Evolutionary conservation across 2,113 vertebrate species (phyloP).

Genomic region (Alaudala cheleensis): DNA sequence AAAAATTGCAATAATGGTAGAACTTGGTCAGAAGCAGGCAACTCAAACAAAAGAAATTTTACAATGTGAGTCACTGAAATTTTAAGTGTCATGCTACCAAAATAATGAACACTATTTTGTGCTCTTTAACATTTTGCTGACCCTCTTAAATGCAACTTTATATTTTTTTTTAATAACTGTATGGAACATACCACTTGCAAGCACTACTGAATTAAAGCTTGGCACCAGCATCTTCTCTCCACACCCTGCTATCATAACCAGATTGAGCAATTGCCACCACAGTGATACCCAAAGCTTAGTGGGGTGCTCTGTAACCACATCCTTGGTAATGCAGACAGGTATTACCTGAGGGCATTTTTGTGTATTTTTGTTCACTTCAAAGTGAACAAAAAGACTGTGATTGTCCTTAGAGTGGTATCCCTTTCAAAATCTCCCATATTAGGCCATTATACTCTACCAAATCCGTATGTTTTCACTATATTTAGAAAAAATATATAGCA

Average conservation of each 20-base stretch:
- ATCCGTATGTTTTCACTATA: not conserved
- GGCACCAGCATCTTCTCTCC: not conserved
- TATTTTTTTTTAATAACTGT: not conserved
- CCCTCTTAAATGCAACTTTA: not conserved
- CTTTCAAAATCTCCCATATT: accelerated
- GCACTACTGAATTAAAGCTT: not conserved
- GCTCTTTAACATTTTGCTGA: not conserved
- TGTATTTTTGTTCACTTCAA: not conserved
- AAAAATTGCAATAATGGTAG: not conserved
- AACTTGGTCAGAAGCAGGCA: not conserved
- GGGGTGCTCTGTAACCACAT: not conserved
- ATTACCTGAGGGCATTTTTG: not conserved
- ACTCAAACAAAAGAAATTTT: not conserved
- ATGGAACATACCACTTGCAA: not conserved
- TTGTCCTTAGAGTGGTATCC: not conserved
- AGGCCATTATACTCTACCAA: not conserved
- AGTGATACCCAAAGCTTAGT: not conserved
- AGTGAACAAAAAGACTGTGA: not conserved
- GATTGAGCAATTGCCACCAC: not conserved
- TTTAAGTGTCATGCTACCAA: not conserved
- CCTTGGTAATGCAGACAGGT: not conserved
- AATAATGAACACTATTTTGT: not conserved
- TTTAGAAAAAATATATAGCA: not conserved
- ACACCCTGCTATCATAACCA: not conserved
- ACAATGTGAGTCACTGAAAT: not conserved